phyloP scores from a whole-genome alignment of 2,797 vertebrate species.

The Erpetoichthys calabaricus region DNA sequence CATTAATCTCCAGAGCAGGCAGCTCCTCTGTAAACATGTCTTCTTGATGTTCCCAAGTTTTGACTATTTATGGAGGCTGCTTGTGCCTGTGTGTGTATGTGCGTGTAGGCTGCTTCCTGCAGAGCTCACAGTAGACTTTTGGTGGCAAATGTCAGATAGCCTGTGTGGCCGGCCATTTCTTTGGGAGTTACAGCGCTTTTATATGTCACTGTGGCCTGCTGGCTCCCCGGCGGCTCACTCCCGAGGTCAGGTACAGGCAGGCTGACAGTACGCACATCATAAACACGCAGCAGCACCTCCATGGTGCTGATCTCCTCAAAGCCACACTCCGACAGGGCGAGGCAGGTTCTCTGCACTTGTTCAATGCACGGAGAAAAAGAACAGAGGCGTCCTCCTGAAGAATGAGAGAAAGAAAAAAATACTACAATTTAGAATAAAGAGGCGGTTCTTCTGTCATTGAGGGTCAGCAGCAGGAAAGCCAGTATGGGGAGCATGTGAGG shows the following conservation, averaged over 20 bases:
- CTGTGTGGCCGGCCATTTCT: conserved; percentile 84
- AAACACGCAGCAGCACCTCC: conserved; percentile 76
- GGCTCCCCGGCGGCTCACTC: conserved; percentile 24
- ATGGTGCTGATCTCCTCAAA: conserved; percentile 79
- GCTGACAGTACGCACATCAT: conserved; percentile 67
- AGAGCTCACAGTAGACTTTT: conserved; percentile 59
- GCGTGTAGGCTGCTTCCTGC: not conserved
- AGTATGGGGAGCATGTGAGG: no score
- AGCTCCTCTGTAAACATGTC: no score
- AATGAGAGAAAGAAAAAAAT: not conserved
- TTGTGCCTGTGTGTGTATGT: not conserved
- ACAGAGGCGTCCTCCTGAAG: conserved; percentile 76
- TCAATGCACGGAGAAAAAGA: conserved; percentile 95
- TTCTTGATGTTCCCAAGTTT: no score
- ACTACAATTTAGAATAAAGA: no score
- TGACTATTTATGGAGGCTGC: no score
- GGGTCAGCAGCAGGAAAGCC: no score
- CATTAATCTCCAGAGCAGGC: no score
- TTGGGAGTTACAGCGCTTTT: conserved; percentile 67
- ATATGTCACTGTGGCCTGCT: conserved; percentile 39
- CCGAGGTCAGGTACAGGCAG: conserved; percentile 79
- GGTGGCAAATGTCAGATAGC: conserved; percentile 91
- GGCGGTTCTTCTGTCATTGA: no score
- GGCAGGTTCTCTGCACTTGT: conserved; percentile 86
- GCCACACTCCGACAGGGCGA: conserved; percentile 52